A percentile compares a stretch with the other conserved stretches of the same genome.
phyloP scores from a whole-genome alignment of 1,140 invertebrate genomes.

The Apocrypta bakeri region DNA sequence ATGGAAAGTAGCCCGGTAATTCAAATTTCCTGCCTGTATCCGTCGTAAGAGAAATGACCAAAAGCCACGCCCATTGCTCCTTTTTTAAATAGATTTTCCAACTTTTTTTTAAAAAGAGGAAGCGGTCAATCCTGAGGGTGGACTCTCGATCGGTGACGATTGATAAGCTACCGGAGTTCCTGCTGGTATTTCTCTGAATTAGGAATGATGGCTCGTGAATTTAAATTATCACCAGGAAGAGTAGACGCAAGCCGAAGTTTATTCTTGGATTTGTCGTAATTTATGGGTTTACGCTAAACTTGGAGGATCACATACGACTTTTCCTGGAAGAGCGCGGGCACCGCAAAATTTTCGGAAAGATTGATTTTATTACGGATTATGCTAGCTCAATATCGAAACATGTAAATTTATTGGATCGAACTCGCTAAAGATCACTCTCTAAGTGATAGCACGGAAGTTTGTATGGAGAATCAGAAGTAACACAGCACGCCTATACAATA shows the following conservation, averaged over 20 bases:
- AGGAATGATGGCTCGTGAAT: constrained; percentile 22
- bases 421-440: not conserved
- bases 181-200: constrained; percentile 2
- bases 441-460: not conserved
- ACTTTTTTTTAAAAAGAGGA: not conserved
- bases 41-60: constrained; percentile 10
- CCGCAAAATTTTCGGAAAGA: not conserved
- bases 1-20: constrained; percentile 34
- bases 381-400: not conserved
- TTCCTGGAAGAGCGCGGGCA: not conserved
- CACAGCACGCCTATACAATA: not conserved
- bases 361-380: constrained; percentile 3
- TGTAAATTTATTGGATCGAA: not conserved
- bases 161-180: constrained; percentile 3
- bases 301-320: not conserved
- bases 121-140: not conserved
- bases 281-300: not conserved
- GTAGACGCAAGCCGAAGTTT: constrained; percentile 12
- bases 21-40: constrained; percentile 7
- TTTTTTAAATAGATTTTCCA: not conserved
- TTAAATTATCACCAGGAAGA: constrained; percentile 16
- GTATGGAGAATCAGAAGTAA: no score
- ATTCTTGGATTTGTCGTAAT: constrained; percentile 20
- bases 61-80: not conserved
- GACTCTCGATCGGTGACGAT: not conserved